Base-by-base conservation (phyloP, 2,888 invertebrate genomes). In the Andricus curvator region DNA sequence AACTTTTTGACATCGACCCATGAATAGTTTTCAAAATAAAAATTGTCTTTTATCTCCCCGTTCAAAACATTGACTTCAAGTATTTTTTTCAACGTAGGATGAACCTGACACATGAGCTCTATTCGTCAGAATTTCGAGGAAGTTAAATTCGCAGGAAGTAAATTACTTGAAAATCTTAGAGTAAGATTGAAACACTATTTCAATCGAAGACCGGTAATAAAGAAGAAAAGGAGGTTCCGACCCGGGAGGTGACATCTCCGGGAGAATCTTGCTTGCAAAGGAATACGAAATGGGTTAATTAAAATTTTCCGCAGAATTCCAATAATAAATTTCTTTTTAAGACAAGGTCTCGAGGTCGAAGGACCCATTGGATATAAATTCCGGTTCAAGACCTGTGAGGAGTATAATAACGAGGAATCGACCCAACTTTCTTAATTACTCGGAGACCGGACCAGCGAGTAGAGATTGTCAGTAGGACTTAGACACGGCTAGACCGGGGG, bases 341-440 rank as follows among this genome's bases (percentile, higher is more conserved):
- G 20, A 56, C 62, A 76, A 81, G 81, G 77, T 37, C 80, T 77
- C 77, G 70, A 64, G 77, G 77, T 25, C 79, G 76, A 66, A 78
- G 67, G 81, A 25, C 68, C 44, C 44, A 68, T 37, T 67, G 83
- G 85, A 81, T 86, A 86, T 86, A 86, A 86, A 86, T 86, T 86
- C 83, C 83, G 84, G 82, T 81, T 85, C 81, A 83, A 85, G 82
- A 77, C 80, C 83, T 79, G 80, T 65, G 67, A 67, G 74, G 82
- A 51, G 82, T 87, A 85, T 85, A 86, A 87, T 87, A 87, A 86
- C 84, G 80, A 77, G 80, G 77, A 85, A 81, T 86, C 86, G 82
- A 82, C 78, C 82, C 80, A 85, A 87, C 85, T 87, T 87, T 87
- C 84, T 77, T 87, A 87, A 87, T 87, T 86, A 86, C 81, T 84